A percentile compares a stretch with the other conserved stretches of the same genome.
Conservation (phyloP, 2,888 invertebrate species). For the Cosmia trapezina region DNA sequence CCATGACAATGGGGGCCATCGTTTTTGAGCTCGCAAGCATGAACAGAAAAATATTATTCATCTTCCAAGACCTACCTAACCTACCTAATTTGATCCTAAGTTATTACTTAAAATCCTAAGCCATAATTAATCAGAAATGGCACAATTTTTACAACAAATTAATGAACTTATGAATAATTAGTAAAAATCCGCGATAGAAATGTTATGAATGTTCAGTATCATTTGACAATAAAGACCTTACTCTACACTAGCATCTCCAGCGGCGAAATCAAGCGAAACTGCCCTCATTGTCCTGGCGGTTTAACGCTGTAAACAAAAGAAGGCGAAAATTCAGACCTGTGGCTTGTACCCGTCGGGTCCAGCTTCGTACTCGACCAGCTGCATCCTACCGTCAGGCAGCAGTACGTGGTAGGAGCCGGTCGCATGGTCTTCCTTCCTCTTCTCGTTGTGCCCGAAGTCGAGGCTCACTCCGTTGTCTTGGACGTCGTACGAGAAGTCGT, state of each 20-base stretch:
- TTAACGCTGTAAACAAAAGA: not conserved
- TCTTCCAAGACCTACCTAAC: no score
- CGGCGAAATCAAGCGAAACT: no score
- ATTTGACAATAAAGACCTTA: no score
- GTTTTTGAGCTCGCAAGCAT: not conserved
- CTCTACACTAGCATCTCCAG: no score
- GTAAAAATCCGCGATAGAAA: no score
- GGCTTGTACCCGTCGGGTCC: constrained; percentile 92
- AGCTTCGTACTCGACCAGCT: constrained; percentile 92
- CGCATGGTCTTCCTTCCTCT: constrained; percentile 91
- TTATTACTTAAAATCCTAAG: no score
- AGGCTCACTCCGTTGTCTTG: constrained; percentile 90
- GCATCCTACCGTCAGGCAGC: constrained; percentile 92
- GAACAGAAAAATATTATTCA: no score
- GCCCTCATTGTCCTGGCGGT: not conserved
- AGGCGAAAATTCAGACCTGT: constrained; percentile 78
- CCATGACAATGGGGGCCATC: not conserved
- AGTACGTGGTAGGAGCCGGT: constrained; percentile 92
- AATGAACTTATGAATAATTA: no score
- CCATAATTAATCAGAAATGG: no score
- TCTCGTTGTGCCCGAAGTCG: constrained; percentile 92
- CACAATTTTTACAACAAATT: no score
- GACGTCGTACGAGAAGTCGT: constrained; percentile 92
- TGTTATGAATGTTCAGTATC: no score
- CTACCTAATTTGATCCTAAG: no score